Percentiles rank a stretch among this genome's conserved stretches.
Conservation (phyloP, 2,113 vertebrate genomes). For the Sebastes schlegelii region DNA sequence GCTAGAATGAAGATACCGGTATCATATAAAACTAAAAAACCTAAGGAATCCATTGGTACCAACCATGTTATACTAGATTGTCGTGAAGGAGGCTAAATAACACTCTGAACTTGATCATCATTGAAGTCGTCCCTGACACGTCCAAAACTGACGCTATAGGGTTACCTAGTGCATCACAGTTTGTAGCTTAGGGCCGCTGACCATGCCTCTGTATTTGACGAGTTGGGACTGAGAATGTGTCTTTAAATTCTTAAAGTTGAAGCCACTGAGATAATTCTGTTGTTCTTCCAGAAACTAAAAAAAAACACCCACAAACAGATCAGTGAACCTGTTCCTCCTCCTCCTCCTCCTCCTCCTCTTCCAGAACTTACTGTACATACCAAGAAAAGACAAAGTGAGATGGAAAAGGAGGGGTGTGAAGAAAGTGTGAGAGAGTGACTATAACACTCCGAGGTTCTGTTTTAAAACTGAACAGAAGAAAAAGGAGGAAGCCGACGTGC, state of each 20-base stretch:
- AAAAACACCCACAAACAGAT: conserved; percentile 10
- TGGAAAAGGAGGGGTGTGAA: conserved; percentile 15
- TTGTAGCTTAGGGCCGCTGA: no score
- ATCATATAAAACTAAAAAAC: no score
- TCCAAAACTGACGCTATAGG: no score
- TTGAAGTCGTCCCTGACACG: no score
- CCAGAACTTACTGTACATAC: conserved; percentile 1
- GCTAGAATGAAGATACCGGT: no score
- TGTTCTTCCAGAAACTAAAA: conserved; percentile 4
- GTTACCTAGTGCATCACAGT: no score
- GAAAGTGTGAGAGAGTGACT: background rate
- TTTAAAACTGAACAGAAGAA: background rate
- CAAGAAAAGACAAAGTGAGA: conserved; percentile 18
- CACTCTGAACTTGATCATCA: no score
- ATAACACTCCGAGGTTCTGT: background rate
- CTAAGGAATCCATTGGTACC: no score
- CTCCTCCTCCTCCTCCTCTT: background rate
- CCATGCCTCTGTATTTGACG: no score
- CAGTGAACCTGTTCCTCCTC: conserved; percentile 1
- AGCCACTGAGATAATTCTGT: background rate
- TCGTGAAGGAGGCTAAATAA: no score
- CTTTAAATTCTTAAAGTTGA: background rate
- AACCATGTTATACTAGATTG: no score
- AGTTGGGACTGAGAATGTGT: no score
- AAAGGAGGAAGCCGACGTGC: background rate